Evolutionary conservation across 2,113 vertebrate species (phyloP).

Genomic region (Cyprinus carpio): DNA sequence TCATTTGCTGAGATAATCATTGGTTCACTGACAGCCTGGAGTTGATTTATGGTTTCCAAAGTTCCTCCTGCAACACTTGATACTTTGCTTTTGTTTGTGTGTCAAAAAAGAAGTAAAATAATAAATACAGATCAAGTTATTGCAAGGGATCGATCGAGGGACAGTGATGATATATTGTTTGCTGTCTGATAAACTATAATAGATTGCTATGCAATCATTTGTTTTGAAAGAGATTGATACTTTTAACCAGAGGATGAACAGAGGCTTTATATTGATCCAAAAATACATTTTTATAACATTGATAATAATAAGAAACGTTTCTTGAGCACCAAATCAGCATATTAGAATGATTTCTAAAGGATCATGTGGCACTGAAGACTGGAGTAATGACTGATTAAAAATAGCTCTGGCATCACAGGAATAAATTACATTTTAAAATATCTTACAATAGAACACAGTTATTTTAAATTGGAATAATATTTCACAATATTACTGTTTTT

Average conservation of each 20-base stretch:
- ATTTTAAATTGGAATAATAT: background rate
- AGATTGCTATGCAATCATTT: no score
- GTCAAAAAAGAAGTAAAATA: background rate
- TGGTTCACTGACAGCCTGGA: slow-evolving; percentile 8
- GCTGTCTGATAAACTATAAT: background rate
- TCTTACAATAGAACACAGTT: background rate
- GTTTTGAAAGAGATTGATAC: background rate
- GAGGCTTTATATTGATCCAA: background rate
- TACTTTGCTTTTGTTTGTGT: slow-evolving; percentile 12
- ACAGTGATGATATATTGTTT: background rate
- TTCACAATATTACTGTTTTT: background rate
- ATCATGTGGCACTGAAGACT: background rate
- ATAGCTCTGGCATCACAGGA: background rate
- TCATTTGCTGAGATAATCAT: slow-evolving; percentile 21
- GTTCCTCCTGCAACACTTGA: slow-evolving; percentile 11
- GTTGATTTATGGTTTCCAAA: slow-evolving; percentile 4
- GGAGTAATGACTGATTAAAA: background rate
- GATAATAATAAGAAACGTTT: no score
- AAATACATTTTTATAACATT: background rate
- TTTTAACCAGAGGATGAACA: background rate
- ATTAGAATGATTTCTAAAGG: no score
- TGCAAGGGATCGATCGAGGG: background rate
- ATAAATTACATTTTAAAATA: background rate
- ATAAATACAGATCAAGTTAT: background rate
- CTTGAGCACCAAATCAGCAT: no score